Evolutionary conservation across 2,888 invertebrate species (phyloP).

Genomic region (Tenodera sinensis): DNA sequence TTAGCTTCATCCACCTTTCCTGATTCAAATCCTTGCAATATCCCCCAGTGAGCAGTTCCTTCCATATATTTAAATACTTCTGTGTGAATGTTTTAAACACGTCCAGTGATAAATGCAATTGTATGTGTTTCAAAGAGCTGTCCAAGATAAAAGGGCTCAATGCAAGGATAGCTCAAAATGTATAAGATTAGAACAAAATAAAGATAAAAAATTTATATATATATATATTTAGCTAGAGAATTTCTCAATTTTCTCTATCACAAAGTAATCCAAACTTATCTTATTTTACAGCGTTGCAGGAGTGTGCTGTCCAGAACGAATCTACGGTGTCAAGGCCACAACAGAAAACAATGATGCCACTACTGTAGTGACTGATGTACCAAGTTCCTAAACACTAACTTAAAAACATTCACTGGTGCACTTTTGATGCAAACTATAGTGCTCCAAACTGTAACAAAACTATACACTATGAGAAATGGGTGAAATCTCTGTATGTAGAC

Average conservation of each 20-base stretch:
- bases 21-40: neutral
- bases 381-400: neutral
- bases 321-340: neutral
- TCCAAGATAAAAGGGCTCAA: too few relatives aligned
- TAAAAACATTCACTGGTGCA: neutral
- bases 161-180: too few relatives aligned
- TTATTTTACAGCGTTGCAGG: conserved; percentile 4
- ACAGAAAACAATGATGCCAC: conserved; percentile 2
- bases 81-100: too few relatives aligned
- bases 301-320: conserved; percentile 5
- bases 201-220: too few relatives aligned
- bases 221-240: too few relatives aligned
- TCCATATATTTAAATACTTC: too few relatives aligned
- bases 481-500: neutral
- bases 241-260: too few relatives aligned
- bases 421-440: neutral
- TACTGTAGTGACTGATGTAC: neutral
- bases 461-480: neutral
- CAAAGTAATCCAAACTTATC: too few relatives aligned
- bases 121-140: too few relatives aligned
- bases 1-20: neutral
- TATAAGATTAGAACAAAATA: too few relatives aligned
- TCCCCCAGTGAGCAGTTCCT: neutral
- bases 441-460: neutral
- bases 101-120: too few relatives aligned